A percentile compares a stretch with the other conserved stretches of the same genome.
Evolutionary conservation across 2,888 invertebrate genomes (phyloP).

Genomic region (Blastobasis lacticolella): DNA sequence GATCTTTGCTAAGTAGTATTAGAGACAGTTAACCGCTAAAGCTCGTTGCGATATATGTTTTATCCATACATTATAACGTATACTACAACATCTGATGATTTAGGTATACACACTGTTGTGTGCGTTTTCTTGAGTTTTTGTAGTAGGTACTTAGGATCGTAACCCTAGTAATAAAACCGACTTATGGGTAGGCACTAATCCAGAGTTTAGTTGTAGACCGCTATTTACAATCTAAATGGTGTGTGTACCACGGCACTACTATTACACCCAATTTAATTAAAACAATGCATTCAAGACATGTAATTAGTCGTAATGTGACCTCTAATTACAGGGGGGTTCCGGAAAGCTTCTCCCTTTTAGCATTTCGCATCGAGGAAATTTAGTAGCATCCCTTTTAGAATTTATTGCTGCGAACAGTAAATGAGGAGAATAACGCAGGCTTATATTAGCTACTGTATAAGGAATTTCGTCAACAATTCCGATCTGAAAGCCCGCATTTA

Average conservation of each 20-base stretch:
- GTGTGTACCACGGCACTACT: not conserved
- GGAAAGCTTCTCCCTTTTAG: conserved; percentile 11
- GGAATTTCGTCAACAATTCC: not conserved
- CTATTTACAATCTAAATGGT: not conserved
- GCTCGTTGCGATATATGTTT: no score
- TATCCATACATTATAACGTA: no score
- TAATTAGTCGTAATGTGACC: conserved; percentile 18
- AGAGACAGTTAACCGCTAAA: no score
- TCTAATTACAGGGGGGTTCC: conserved; percentile 15
- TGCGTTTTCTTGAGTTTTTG: no score
- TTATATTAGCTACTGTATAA: not conserved
- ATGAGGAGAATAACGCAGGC: conserved; percentile 5
- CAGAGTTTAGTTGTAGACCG: not conserved
- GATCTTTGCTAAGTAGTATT: no score
- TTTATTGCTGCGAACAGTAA: conserved; percentile 16
- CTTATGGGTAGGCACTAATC: not conserved
- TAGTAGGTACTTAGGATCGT: no score
- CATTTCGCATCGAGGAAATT: conserved; percentile 17
- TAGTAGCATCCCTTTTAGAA: conserved; percentile 14
- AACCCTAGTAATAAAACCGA: no score
- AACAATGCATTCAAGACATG: conserved; percentile 4
- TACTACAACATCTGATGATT: no score
- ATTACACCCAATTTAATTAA: not conserved
- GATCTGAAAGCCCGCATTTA: not conserved
- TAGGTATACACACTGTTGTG: no score